Conservation (phyloP, 1,140 invertebrate species). For the Mya arenaria region DNA sequence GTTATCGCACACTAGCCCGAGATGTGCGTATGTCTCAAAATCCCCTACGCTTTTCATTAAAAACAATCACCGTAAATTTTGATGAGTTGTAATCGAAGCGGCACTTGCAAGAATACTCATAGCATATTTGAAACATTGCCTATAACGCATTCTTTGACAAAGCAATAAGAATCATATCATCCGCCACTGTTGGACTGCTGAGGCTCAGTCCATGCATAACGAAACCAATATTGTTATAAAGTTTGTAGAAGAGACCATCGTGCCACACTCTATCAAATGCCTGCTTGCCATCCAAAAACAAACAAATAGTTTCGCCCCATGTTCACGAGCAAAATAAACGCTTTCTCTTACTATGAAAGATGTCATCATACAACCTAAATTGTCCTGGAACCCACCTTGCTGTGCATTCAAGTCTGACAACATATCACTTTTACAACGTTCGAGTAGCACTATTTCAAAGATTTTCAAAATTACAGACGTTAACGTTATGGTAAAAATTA, state of each 20-base stretch:
- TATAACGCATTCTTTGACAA: constrained; percentile 7
- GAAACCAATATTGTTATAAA: not conserved
- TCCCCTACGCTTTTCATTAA: constrained; percentile 16
- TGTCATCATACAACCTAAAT: constrained; percentile 15
- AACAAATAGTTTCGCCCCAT: not conserved
- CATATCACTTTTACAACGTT: not conserved
- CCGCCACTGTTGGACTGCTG: constrained; percentile 17
- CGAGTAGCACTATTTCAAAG: constrained; percentile 16
- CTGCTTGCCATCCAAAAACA: not conserved
- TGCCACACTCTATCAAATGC: constrained; percentile 1
- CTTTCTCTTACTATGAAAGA: constrained; percentile 22
- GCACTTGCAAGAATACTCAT: not conserved
- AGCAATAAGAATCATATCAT: constrained; percentile 31
- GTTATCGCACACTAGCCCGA: not conserved
- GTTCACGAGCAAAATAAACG: not conserved
- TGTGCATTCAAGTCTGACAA: not conserved
- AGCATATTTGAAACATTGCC: constrained; percentile 11
- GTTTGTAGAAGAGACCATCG: constrained; percentile 2
- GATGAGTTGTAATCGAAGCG: not conserved
- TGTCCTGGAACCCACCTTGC: constrained; percentile 26
- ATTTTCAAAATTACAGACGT: constrained; percentile 24
- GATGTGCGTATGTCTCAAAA: constrained; percentile 9
- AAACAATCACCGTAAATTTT: constrained; percentile 9
- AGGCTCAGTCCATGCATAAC: constrained; percentile 17
- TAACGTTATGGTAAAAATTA: constrained; percentile 31